phyloP scores from a whole-genome alignment of 2,113 vertebrate species.

The Chroicocephalus ridibundus region DNA sequence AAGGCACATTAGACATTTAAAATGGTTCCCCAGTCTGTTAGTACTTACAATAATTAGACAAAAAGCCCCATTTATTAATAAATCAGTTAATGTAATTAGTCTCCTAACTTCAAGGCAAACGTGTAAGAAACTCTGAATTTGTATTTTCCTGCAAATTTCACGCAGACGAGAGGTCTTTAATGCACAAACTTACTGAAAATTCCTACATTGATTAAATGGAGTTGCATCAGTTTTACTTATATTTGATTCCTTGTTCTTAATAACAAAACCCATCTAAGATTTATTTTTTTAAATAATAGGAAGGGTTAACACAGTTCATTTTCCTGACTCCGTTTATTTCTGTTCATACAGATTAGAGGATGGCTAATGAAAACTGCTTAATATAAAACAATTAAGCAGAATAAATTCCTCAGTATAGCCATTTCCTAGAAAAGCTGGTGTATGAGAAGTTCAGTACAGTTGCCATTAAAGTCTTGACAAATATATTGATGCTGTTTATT shows the following conservation, averaged over 20 bases:
- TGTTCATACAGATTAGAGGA: neutral
- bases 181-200: slow-evolving; percentile 38
- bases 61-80: slow-evolving; percentile 85
- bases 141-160: slow-evolving; percentile 60
- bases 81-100: slow-evolving; percentile 90
- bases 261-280: neutral
- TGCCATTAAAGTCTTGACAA: slow-evolving; percentile 39
- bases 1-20: slow-evolving; percentile 73
- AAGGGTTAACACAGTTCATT: neutral
- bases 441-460: neutral
- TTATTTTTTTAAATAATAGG: neutral
- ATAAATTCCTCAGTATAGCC: slow-evolving; percentile 9
- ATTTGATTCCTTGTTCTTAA: neutral
- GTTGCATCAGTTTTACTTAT: neutral
- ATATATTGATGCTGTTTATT: slow-evolving; percentile 59
- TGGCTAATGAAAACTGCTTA: slow-evolving; percentile 10
- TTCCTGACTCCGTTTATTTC: neutral
- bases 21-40: slow-evolving; percentile 84
- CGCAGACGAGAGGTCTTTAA: neutral
- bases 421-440: neutral
- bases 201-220: slow-evolving; percentile 20
- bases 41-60: slow-evolving; percentile 90
- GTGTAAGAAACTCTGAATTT: slow-evolving; percentile 77
- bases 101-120: slow-evolving; percentile 76
- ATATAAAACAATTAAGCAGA: slow-evolving; percentile 27